Evolutionary conservation across 1,140 invertebrate genomes (phyloP).

Genomic region (Plutomurus gul): DNA sequence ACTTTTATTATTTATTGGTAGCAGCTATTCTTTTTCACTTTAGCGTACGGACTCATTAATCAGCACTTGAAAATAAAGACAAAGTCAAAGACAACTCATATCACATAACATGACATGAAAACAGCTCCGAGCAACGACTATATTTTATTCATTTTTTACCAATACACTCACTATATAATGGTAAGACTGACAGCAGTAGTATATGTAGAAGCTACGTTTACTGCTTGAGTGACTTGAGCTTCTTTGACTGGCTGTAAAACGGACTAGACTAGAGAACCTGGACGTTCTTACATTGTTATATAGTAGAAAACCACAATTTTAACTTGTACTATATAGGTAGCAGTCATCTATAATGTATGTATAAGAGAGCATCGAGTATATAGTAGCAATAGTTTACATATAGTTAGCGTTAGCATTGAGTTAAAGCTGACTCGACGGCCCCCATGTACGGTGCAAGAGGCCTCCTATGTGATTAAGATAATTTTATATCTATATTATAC

Average conservation of each 20-base stretch:
- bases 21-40: neutral
- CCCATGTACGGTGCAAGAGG: neutral
- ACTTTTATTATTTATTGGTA: slow-evolving; percentile 11
- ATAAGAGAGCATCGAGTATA: too few relatives aligned
- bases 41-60: neutral
- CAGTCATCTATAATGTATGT: too few relatives aligned
- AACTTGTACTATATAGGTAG: too few relatives aligned
- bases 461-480: slow-evolving; percentile 31
- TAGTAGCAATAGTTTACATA: too few relatives aligned
- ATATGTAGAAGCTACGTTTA: neutral
- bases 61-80: slow-evolving; percentile 6
- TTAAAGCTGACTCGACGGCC: slow-evolving; percentile 19
- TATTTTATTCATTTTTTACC: slow-evolving; percentile 15
- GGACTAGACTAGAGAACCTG: neutral
- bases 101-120: slow-evolving; percentile 27
- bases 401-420: neutral
- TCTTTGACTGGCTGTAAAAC: too few relatives aligned
- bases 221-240: slow-evolving; percentile 6
- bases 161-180: slow-evolving; percentile 1
- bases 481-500: slow-evolving; percentile 37
- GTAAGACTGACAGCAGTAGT: neutral
- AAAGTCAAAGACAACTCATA: slow-evolving; percentile 27
- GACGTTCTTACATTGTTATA: too few relatives aligned
- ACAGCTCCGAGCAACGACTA: slow-evolving; percentile 13
- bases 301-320: too few relatives aligned